phyloP scores from a whole-genome alignment of 35 echinoderm and acorn worm genomes.

The Ptychodera flava region DNA sequence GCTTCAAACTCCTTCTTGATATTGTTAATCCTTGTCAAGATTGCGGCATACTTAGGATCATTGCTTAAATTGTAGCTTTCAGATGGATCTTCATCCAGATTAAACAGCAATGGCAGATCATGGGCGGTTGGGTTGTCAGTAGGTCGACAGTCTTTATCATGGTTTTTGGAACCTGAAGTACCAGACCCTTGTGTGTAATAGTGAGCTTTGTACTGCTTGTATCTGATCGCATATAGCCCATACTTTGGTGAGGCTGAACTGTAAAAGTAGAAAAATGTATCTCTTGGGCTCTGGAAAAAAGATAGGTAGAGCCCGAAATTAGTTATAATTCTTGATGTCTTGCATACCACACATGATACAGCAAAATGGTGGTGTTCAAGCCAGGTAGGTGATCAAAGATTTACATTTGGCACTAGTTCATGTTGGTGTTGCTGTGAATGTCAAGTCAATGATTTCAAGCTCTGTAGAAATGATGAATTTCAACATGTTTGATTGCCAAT shows the following conservation, averaged over 20 bases:
- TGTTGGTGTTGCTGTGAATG: too few species aligned
- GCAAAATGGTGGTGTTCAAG: too few species aligned
- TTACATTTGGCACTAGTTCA: too few species aligned
- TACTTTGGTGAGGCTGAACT: conserved; percentile 15
- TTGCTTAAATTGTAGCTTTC: conserved; percentile 58
- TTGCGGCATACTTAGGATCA: conserved; percentile 32
- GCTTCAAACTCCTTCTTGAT: conserved; percentile 56
- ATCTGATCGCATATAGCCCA: conserved; percentile 56
- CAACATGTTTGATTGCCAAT: too few species aligned
- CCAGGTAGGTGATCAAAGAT: too few species aligned
- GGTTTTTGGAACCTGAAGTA: conserved; percentile 43
- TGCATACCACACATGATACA: too few species aligned
- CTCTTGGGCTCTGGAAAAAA: conserved; percentile 32
- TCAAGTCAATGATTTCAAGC: too few species aligned
- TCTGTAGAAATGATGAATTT: too few species aligned
- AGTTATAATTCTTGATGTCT: too few species aligned
- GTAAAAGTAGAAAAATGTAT: conserved; percentile 69
- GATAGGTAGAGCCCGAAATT: too few species aligned
- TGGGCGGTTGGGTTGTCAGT: conserved; percentile 35
- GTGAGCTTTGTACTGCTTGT: conserved; percentile 85
- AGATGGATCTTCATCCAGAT: conserved; percentile 56
- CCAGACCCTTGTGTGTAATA: conserved; percentile 67
- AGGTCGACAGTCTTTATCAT: conserved; percentile 58
- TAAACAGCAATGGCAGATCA: conserved; percentile 49
- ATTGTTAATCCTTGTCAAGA: conserved; percentile 31